A percentile compares a stretch with the other conserved stretches of the same genome.
phyloP scores from a whole-genome alignment of 1,140 invertebrate genomes.

The Atta cephalotes region DNA sequence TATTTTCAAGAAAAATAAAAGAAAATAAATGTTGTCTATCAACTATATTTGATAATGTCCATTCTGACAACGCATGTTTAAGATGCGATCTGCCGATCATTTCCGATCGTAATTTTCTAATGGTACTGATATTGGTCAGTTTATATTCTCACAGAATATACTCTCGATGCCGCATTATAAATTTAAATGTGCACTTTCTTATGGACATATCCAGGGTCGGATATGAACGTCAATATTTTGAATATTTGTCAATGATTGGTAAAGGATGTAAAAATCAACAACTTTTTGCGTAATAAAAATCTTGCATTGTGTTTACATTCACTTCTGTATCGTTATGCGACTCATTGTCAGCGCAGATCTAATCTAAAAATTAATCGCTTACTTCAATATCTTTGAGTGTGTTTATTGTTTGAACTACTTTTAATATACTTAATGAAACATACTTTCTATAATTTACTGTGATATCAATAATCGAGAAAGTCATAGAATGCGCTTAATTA shows the following conservation, averaged over 20 bases:
- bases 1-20: neutral
- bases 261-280: neutral
- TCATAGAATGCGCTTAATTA: neutral
- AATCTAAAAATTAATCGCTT: neutral
- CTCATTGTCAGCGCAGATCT: neutral
- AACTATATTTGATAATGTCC: slow-evolving; percentile 18
- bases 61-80: slow-evolving; percentile 22
- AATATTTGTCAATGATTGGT: neutral
- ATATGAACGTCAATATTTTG: neutral
- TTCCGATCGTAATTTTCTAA: slow-evolving; percentile 65
- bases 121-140: slow-evolving; percentile 43
- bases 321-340: neutral
- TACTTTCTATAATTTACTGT: neutral
- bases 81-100: slow-evolving; percentile 38
- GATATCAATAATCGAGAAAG: neutral
- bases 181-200: slow-evolving; percentile 51
- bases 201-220: neutral
- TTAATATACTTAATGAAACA: slow-evolving; percentile 31
- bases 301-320: neutral
- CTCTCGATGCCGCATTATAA: slow-evolving; percentile 3
- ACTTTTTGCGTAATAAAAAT: neutral
- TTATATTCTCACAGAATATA: neutral
- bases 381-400: neutral
- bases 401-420: neutral
- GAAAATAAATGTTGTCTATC: neutral